Evolutionary conservation across 1,140 invertebrate genomes (phyloP).

Genomic region (Zaprionus inermis): DNA sequence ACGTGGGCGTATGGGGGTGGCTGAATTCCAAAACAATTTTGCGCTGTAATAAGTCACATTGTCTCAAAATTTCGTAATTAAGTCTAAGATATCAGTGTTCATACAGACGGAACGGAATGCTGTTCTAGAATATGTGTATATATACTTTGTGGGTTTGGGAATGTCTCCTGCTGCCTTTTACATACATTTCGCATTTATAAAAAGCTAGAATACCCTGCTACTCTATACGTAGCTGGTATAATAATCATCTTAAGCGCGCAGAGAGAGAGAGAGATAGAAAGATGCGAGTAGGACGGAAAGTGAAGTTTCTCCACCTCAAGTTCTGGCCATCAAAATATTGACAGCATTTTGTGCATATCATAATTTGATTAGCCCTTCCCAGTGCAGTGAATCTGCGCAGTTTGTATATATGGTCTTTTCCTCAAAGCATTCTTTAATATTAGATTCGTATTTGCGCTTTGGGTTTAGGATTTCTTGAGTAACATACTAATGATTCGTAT

Average conservation of each 20-base stretch:
- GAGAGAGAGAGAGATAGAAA: not conserved
- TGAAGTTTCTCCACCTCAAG: not conserved
- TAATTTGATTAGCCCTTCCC: conserved; percentile 27
- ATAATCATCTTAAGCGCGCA: conserved; percentile 5
- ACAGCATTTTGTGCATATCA: conserved; percentile 22
- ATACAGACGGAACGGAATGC: no score
- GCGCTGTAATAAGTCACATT: no score
- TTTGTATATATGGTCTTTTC: not conserved
- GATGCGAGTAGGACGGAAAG: not conserved
- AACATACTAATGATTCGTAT: not conserved
- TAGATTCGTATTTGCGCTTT: not conserved
- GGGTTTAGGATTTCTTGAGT: not conserved
- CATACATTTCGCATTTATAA: no score
- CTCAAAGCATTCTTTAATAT: no score
- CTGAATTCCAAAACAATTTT: no score
- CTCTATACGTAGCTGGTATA: not conserved
- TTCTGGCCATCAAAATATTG: conserved; percentile 14
- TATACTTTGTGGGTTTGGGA: no score
- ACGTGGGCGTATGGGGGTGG: no score
- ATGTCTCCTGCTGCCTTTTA: no score
- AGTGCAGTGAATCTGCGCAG: not conserved
- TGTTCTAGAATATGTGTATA: no score
- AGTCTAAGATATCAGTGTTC: no score
- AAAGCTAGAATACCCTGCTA: no score
- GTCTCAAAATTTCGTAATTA: no score